Evolutionary conservation across 2,888 invertebrate species (phyloP), one percentile per base, ranked within the genome.

Genomic region (Biston betularia): DNA sequence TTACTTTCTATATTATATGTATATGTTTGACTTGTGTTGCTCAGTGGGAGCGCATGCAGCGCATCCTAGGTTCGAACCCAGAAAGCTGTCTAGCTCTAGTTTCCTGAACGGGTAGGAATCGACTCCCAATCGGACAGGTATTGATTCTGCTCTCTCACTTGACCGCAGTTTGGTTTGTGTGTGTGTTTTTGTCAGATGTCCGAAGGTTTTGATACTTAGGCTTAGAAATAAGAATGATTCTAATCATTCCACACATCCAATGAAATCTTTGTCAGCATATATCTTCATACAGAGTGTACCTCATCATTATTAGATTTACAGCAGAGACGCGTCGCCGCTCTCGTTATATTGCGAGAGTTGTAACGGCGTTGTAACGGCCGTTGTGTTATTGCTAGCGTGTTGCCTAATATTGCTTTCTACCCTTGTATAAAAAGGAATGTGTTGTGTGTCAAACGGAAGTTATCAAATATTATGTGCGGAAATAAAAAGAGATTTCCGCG

Each of bases 301-400:
- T 35, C 50, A 46, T 70, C 66, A 61, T 70, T 70, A 70, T 70
- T 67, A 67, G 69, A 70, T 70, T 63, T 67, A 65, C 63, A 50
- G 57, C 66, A 66, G 44, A 45, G 46, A 38, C 44, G 38, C 42
- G 52, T 34, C 38, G 12, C 34, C 46, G 45, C 46, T 46, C 50
- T 15, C 45, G 54, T 33, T 56, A 60, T 56, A 65, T 65, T 49
- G 59, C 59, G 46, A 35, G 54, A 42, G 42, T 42, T 54, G 56
- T 56, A 56, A 56, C 55, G 55, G 42, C 24, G 55, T 44, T 11
- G 33, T 55, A 56, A 56, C 56, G 45, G 56, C 56, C 45, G 56
- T 45, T 45, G 34, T 35, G 34, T 56, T 56, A 56, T 46, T 56
- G 56, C 14, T 34, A 12, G 40, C 42, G 42, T 42, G 45, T 46